Conservation (phyloP, 2,113 vertebrate species). For the Myiozetetes cayanensis region DNA sequence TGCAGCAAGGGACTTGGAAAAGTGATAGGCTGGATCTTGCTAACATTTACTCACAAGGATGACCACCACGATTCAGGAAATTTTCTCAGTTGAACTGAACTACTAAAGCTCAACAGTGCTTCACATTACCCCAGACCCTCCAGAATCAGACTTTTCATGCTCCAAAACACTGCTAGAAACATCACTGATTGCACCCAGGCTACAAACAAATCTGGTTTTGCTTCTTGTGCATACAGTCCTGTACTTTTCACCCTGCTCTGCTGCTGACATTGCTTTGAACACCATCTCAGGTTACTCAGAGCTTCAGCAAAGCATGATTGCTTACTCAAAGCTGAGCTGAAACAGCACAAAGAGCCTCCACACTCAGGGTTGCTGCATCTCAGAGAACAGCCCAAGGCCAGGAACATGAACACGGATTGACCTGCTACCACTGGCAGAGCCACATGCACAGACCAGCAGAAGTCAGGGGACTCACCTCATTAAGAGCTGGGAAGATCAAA, state of each 20-base stretch:
- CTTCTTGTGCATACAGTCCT: background rate
- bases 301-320: background rate
- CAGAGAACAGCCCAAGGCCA: background rate
- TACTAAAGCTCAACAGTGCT: background rate
- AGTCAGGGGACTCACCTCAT: background rate
- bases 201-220: background rate
- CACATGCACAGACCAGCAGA: background rate
- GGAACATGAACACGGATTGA: accelerated
- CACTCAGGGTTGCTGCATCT: background rate
- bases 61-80: background rate
- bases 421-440: background rate
- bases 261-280: background rate
- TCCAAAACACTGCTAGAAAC: background rate
- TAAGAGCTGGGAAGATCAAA: background rate
- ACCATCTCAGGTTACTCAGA: background rate
- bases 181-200: background rate
- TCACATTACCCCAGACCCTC: background rate
- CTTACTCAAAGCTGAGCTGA: background rate
- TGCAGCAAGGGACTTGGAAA: background rate
- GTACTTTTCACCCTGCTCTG: background rate
- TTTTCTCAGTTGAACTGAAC: background rate
- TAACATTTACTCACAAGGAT: background rate
- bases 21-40: background rate
- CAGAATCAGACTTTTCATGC: background rate
- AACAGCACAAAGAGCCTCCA: background rate